Base-by-base conservation (phyloP, 2,888 invertebrate genomes). In the Proisotoma minuta region DNA sequence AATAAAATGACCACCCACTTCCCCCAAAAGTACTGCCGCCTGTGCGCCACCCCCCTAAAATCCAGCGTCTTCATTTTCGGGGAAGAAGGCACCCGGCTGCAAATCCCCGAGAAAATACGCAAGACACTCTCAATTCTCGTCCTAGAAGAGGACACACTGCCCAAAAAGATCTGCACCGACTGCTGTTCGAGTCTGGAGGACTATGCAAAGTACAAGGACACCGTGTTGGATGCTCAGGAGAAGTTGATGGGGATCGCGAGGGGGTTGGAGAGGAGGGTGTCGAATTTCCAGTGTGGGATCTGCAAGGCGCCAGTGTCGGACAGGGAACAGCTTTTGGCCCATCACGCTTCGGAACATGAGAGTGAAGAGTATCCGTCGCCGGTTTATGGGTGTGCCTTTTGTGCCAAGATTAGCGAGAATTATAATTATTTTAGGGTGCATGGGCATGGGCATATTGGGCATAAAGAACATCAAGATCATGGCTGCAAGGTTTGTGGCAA, bases 31-130 rank as follows among this genome's bases (percentile, higher is more conserved):
- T 73, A 73, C 56, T 73, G 73, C 26, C 66, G 73, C 29, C 66
- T 70, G 66, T 73, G 73, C 60, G 73, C 71, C 3, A 20, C 66
- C 24, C 68, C 69, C 53, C 57, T 73, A n/a, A 63, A 62, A 47
- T 62, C 58, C 39, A 68, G 70, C 2, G 73, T 73, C 12, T 67
- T 59, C 26, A 73, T 73, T 58, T 73, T 72, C 66, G 73, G 73
- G 15, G 67, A 69, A 24, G 73, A 73, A 50, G 73, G 73, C 4
- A 65, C 62, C 51, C 39, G 72, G n/a, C 59, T 73, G 1, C 69
- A 68, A 39, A 58, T 73, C 28, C 65, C 71, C 4, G 72, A 73
- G 43, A 73, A 72, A 58, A 73, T 73, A 54, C 34, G 73, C 27
- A 73, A 72, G 59, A 71, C 73, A 0, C 59, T 73, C 23, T 60